Percentiles rank a stretch among this genome's conserved stretches.
These are phyloP conservation scores for Poeciliopsis infans DNA, from an alignment of 2,797 vertebrate genomes.

Conservation along the genomic window DNA sequence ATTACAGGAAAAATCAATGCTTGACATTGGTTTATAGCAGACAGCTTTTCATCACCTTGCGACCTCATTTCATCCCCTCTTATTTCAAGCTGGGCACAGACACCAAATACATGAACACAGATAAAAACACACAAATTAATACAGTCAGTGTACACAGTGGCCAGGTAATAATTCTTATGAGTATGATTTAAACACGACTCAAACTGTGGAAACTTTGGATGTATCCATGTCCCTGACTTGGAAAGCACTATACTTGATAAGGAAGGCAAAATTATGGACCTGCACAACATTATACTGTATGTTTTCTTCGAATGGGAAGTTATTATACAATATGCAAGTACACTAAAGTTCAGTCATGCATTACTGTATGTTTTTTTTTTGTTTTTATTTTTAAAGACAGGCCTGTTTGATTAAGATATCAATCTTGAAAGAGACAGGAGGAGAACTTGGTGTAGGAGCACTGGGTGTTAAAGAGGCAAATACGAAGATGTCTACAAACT, in stretches of 20 bases:
- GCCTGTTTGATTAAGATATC: slow-evolving; percentile 77
- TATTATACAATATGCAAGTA: slow-evolving; percentile 20
- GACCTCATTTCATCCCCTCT: slow-evolving; percentile 65
- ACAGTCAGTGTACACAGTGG: slow-evolving; percentile 40
- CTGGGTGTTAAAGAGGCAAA: slow-evolving; percentile 52
- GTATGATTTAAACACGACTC: slow-evolving; percentile 37
- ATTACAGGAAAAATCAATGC: slow-evolving; percentile 73
- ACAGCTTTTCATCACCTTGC: slow-evolving; percentile 67
- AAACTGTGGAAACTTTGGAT: slow-evolving; percentile 33
- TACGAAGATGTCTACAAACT: slow-evolving; percentile 47
- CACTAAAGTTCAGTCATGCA: slow-evolving; percentile 15
- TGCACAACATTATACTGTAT: slow-evolving; percentile 9
- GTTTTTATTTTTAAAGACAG: slow-evolving; percentile 45
- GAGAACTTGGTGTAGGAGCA: slow-evolving; percentile 67
- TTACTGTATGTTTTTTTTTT: neutral
- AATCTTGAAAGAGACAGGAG: slow-evolving; percentile 68
- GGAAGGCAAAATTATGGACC: slow-evolving; percentile 15
- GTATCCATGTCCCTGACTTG: slow-evolving; percentile 22
- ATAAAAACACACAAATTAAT: slow-evolving; percentile 58
- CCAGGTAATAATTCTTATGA: slow-evolving; percentile 44
- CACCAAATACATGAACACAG: slow-evolving; percentile 40
- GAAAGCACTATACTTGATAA: slow-evolving; percentile 5
- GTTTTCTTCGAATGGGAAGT: slow-evolving; percentile 17
- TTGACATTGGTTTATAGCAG: slow-evolving; percentile 68
- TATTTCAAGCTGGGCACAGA: slow-evolving; percentile 48